phyloP scores from a whole-genome alignment of 2,797 vertebrate genomes.

The Tadarida brasiliensis region DNA sequence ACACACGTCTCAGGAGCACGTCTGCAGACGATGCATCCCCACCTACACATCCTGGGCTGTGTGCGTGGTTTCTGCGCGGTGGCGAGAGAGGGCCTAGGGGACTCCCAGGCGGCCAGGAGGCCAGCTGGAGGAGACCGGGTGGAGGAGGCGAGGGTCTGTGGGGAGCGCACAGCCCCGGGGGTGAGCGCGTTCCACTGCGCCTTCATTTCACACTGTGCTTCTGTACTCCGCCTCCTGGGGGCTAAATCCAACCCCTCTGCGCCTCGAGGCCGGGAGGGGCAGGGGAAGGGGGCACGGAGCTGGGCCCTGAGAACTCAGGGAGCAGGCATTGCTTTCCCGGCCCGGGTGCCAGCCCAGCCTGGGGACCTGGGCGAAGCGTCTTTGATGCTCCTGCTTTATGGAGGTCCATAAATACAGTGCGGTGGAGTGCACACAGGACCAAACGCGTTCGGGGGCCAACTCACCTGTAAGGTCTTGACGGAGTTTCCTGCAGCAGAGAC shows the following conservation, averaged over 20 bases:
- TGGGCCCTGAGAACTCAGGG: background rate
- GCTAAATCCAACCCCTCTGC: background rate
- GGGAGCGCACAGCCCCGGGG: background rate
- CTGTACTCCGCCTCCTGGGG: background rate
- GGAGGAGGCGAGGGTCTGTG: background rate
- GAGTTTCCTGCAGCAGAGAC: background rate
- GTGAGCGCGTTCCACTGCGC: background rate
- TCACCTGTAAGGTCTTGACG: conserved; percentile 72
- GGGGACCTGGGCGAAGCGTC: conserved; percentile 46
- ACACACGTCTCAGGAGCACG: background rate
- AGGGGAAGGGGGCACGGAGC: background rate
- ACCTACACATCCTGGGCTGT: background rate
- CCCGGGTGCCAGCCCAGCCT: conserved; percentile 44
- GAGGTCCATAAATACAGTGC: conserved; percentile 71
- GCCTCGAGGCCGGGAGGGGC: background rate
- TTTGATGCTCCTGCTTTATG: conserved; percentile 74
- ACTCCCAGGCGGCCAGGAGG: background rate
- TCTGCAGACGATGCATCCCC: background rate
- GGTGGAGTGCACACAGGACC: conserved; percentile 74
- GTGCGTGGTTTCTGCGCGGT: background rate
- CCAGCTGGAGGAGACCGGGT: background rate
- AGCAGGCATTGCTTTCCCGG: conserved; percentile 50
- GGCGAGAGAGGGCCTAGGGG: background rate
- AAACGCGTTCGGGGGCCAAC: conserved; percentile 67
- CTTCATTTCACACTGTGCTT: background rate